Evolutionary conservation across 2,888 invertebrate genomes (phyloP).

Genomic region (Hyalella azteca): DNA sequence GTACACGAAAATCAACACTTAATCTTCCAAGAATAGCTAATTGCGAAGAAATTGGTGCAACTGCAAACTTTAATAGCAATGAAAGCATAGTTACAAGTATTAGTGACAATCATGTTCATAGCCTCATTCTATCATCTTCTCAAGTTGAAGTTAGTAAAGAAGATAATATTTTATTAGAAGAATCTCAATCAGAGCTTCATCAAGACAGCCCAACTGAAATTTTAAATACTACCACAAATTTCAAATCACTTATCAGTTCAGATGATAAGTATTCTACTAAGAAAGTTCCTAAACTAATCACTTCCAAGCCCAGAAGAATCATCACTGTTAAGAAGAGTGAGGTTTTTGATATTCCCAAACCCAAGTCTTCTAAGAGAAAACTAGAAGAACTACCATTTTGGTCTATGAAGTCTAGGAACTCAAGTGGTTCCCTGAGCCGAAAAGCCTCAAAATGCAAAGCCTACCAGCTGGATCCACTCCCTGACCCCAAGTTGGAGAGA

Average conservation of each 20-base stretch:
- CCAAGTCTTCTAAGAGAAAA: not conserved
- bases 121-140: no score
- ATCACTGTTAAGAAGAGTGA: not conserved
- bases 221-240: not conserved
- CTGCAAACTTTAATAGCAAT: no score
- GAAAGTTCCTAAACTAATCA: not conserved
- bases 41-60: no score
- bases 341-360: not conserved
- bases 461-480: not conserved
- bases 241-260: not conserved
- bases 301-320: not conserved
- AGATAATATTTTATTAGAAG: no score
- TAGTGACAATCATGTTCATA: no score
- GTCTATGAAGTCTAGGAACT: not conserved
- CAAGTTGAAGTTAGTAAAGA: no score
- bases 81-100: no score
- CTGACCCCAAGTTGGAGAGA: slow-evolving; percentile 32
- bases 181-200: not conserved
- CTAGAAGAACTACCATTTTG: slow-evolving; percentile 2
- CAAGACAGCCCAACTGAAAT: not conserved
- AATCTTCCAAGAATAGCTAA: no score
- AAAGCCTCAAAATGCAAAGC: slow-evolving; percentile 8
- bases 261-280: not conserved
- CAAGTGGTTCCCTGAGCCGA: not conserved
- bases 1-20: not conserved